Percentiles rank a stretch among this genome's conserved stretches.
Conservation (phyloP, 23 tunicate genomes). For the Clavelina lepadiformis region DNA sequence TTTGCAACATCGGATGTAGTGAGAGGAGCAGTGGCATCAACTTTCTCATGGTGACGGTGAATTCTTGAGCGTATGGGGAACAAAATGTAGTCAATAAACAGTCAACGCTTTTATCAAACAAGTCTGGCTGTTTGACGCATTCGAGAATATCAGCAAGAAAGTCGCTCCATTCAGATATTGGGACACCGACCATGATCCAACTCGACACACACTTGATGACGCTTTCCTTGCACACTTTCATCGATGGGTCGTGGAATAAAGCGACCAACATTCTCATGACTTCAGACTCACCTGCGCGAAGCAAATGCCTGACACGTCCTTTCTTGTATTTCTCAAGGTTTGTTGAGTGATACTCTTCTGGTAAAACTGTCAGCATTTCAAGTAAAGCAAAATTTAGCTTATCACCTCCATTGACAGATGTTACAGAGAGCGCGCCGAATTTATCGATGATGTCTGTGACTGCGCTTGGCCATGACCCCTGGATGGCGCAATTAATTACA, state of each 20-base stretch:
- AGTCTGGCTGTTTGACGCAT: constrained; percentile 42
- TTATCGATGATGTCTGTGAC: constrained; percentile 62
- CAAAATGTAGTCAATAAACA: constrained; percentile 76
- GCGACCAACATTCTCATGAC: constrained; percentile 14
- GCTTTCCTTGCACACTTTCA: constrained; percentile 10
- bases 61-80: constrained; percentile 53
- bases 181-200: constrained; percentile 75
- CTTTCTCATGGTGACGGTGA: constrained; percentile 68
- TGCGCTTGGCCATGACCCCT: constrained; percentile 50
- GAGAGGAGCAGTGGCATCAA: constrained; percentile 53
- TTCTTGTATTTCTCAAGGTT: constrained; percentile 48
- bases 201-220: constrained; percentile 71
- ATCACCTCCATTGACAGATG: constrained; percentile 14
- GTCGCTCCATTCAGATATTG: constrained; percentile 41
- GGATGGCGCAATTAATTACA: constrained; percentile 47
- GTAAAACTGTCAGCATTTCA: constrained; percentile 75
- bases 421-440: constrained; percentile 14
- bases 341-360: constrained; percentile 85
- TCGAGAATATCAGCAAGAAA: constrained; percentile 37
- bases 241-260: constrained; percentile 2
- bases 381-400: constrained; percentile 45
- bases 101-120: constrained; percentile 80
- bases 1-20: constrained; percentile 51
- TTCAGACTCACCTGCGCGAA: constrained; percentile 14
- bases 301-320: constrained; percentile 36